Conservation (phyloP, 2,113 vertebrate species). For the Ahaetulla prasina region DNA sequence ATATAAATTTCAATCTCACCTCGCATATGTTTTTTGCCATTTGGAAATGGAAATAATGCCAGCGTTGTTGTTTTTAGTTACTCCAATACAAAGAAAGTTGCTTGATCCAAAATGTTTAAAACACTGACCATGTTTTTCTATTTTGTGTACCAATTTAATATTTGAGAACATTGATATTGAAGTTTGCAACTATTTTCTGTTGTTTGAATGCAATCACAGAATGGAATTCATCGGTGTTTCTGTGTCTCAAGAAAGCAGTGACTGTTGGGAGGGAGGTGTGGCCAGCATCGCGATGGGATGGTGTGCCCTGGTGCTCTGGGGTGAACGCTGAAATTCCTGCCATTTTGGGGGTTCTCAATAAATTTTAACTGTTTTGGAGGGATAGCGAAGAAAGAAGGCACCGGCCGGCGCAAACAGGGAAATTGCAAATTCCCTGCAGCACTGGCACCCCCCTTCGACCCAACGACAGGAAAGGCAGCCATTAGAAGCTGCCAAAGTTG, state of each 20-base stretch:
- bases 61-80: not conserved
- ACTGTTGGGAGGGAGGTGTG: too few relatives aligned
- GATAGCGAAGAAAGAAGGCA: too few relatives aligned
- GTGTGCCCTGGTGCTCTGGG: too few relatives aligned
- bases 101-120: not conserved
- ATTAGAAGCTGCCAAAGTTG: too few relatives aligned
- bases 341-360: too few relatives aligned
- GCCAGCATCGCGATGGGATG: too few relatives aligned
- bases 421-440: too few relatives aligned
- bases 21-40: not conserved
- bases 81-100: not conserved
- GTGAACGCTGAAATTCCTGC: too few relatives aligned
- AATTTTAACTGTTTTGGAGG: too few relatives aligned
- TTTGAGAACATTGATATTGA: not conserved
- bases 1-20: not conserved
- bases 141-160: not conserved
- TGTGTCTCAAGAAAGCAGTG: conserved; percentile 17
- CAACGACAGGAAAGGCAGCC: too few relatives aligned
- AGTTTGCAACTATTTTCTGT: rapidly evolving
- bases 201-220: not conserved
- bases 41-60: not conserved
- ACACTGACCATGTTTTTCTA: not conserved
- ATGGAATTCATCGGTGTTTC: not conserved
- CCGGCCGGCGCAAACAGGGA: too few relatives aligned
- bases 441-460: too few relatives aligned